Percentiles rank a stretch among this genome's conserved stretches.
Evolutionary conservation across 2,113 vertebrate species (phyloP).

Genomic region (Tyto alba): DNA sequence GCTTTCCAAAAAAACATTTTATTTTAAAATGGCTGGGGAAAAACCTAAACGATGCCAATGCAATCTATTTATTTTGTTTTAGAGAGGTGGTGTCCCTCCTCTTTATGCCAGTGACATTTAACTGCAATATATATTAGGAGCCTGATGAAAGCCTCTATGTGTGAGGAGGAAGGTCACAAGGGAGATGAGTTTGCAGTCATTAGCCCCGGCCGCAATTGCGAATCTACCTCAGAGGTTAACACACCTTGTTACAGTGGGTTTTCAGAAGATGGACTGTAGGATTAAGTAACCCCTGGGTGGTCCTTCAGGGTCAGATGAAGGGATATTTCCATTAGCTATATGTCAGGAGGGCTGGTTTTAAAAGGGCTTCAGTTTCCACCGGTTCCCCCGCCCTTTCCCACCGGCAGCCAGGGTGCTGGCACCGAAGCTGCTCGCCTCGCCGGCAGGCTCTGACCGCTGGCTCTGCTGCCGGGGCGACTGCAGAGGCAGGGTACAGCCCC

Average conservation of each 20-base stretch:
- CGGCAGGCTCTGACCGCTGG: neutral
- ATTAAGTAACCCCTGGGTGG: constrained; percentile 21
- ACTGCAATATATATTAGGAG: neutral
- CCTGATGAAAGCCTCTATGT: constrained; percentile 14
- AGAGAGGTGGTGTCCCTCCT: constrained; percentile 28
- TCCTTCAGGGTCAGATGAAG: constrained; percentile 5
- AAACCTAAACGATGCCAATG: constrained; percentile 4
- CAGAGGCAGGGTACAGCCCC: neutral
- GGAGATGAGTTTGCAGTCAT: constrained; percentile 5
- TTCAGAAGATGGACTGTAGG: neutral
- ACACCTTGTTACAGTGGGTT: constrained; percentile 10
- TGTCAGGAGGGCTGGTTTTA: neutral
- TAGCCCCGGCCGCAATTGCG: neutral
- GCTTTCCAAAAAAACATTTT: constrained; percentile 52
- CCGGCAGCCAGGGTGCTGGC: neutral
- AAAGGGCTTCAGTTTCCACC: neutral
- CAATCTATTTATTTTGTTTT: constrained; percentile 2
- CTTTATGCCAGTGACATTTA: constrained; percentile 6
- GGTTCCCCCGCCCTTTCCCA: neutral
- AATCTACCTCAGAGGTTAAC: neutral
- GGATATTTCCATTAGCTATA: neutral
- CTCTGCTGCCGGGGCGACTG: neutral
- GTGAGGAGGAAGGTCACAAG: constrained; percentile 7
- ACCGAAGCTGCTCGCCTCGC: neutral
- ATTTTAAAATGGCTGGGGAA: constrained; percentile 47